Conservation (phyloP, 1,140 invertebrate genomes). For the Teleopsis dalmanni region DNA sequence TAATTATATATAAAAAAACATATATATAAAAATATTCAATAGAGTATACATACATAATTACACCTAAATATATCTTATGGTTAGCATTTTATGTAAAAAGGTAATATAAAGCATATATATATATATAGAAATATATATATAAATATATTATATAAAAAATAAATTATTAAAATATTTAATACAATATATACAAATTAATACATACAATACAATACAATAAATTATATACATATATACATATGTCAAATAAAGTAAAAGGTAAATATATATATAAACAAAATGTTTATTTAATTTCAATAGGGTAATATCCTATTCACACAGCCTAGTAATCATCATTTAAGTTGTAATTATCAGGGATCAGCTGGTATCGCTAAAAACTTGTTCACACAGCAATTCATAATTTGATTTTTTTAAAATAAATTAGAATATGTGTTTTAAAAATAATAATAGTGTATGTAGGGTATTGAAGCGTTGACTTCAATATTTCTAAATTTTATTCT, state of each 20-base stretch:
- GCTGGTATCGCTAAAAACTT: no score
- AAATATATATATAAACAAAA: conserved; percentile 12
- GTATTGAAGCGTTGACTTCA: no score
- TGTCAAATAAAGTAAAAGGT: conserved; percentile 30
- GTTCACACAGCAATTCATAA: no score
- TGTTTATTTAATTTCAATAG: no score
- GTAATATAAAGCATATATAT: conserved; percentile 5
- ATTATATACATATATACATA: conserved; percentile 7
- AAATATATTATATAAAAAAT: conserved; percentile 16
- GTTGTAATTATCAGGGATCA: no score
- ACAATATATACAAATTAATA: conserved; percentile 28
- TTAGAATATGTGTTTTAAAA: no score
- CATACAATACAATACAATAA: no score
- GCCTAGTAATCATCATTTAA: no score
- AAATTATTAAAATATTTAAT: conserved; percentile 17
- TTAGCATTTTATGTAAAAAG: conserved; percentile 16
- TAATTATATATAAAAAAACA: not conserved
- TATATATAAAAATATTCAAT: not conserved
- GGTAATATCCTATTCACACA: no score
- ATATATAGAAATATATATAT: conserved; percentile 10
- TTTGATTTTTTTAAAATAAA: no score
- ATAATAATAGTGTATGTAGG: no score
- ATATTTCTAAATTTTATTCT: no score
- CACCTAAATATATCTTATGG: conserved; percentile 6
- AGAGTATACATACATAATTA: not conserved